Evolutionary conservation across 1,140 invertebrate species (phyloP).

Genomic region (Odontomachus brunneus): DNA sequence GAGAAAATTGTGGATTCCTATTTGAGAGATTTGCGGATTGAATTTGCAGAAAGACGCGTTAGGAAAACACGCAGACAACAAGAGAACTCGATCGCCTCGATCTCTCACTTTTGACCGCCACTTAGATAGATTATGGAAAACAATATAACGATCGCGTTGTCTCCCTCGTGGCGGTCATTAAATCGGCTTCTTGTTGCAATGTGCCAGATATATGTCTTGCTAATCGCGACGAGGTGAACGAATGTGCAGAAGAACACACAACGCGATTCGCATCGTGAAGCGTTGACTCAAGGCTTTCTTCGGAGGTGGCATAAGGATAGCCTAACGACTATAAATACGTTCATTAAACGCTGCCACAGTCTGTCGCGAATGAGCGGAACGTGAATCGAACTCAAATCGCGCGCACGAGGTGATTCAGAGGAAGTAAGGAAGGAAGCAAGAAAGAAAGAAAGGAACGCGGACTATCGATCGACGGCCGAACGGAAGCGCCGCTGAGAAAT

Average conservation of each 20-base stretch:
- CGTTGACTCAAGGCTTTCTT: conserved; percentile 56
- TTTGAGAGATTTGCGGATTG: too few relatives aligned
- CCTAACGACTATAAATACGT: conserved; percentile 60
- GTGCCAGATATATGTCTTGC: conserved; percentile 16
- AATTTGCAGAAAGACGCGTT: too few relatives aligned
- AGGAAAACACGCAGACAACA: too few relatives aligned
- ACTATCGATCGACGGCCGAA: conserved; percentile 12
- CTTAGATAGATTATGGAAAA: background rate
- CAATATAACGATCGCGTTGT: conserved; percentile 3
- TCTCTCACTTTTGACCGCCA: background rate
- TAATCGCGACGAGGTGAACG: conserved; percentile 39
- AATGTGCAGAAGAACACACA: conserved; percentile 4
- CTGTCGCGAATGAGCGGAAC: conserved; percentile 53
- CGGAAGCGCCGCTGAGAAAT: background rate
- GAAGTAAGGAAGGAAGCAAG: background rate
- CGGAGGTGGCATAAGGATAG: conserved; percentile 32
- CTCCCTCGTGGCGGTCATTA: conserved; percentile 1
- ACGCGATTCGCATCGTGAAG: conserved; percentile 58
- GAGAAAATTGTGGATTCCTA: too few relatives aligned
- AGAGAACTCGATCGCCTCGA: too few relatives aligned
- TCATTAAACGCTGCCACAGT: conserved; percentile 60
- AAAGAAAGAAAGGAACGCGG: background rate
- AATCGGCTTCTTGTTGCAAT: conserved; percentile 25
- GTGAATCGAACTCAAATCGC: conserved; percentile 70
- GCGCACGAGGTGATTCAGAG: conserved; percentile 60